phyloP scores from a whole-genome alignment of 2,113 vertebrate species.

The Cololabis saira region DNA sequence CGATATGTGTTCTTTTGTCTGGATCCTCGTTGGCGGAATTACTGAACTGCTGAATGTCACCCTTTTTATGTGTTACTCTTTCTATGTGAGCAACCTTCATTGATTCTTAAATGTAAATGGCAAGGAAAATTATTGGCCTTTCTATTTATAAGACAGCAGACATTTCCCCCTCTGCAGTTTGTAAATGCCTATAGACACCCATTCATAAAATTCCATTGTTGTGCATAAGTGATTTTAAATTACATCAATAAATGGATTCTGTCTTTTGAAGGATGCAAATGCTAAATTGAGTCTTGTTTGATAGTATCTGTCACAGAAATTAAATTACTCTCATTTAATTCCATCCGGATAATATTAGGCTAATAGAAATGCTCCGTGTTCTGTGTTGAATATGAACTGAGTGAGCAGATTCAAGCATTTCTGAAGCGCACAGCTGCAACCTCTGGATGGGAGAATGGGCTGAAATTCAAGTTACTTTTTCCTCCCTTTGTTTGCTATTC shows the following conservation, averaged over 20 bases:
- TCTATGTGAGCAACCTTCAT: constrained; percentile 41
- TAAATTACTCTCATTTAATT: constrained; percentile 72
- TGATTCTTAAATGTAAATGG: constrained; percentile 55
- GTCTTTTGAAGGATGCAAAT: neutral
- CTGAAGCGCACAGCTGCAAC: constrained; percentile 35
- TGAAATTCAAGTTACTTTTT: constrained; percentile 19
- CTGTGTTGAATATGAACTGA: constrained; percentile 61
- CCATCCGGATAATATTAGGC: constrained; percentile 68
- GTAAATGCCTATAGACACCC: constrained; percentile 16
- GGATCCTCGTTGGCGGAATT: constrained; percentile 40
- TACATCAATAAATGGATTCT: constrained; percentile 32
- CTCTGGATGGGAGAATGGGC: constrained; percentile 28
- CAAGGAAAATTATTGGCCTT: constrained; percentile 50
- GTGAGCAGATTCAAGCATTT: constrained; percentile 40
- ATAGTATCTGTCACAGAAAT: constrained; percentile 64
- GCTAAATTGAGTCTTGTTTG: constrained; percentile 43
- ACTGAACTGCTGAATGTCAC: constrained; percentile 63
- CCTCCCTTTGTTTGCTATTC: neutral
- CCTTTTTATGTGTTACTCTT: constrained; percentile 5
- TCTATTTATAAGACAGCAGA: constrained; percentile 45
- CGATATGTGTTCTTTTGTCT: constrained; percentile 56
- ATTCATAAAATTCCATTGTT: constrained; percentile 33
- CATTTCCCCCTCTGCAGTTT: constrained; percentile 24
- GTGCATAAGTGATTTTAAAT: constrained; percentile 24
- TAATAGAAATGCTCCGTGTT: constrained; percentile 51